Evolutionary conservation across 1,140 invertebrate species (phyloP), one percentile per base, ranked within the genome.

Genomic region (Rhagoletis zephyria): DNA sequence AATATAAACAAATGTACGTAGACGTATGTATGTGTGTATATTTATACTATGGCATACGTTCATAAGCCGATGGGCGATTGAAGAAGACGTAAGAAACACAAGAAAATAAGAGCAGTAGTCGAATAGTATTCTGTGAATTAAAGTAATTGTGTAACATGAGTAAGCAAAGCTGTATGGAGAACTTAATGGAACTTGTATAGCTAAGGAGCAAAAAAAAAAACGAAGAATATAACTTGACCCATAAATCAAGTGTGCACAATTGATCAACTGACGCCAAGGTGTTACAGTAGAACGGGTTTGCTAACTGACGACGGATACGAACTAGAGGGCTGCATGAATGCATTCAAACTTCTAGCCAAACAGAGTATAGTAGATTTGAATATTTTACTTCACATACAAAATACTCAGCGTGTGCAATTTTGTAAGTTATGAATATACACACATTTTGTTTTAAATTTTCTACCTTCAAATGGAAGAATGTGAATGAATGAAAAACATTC

Each of bases 211-310:
- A 40, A 9, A 48, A 5, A 67, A 40, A 12, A 30, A 30, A 30
- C 3, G 30, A 67, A 74, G 42, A 74, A 45, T 1, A 16, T 45
- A 74, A 74, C 42, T 74, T 74, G 67, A 74, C 67, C 67, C 67
- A 74, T 74, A 74, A 74, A 48, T 74, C 12, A 74, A 74, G 67
- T 74, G 30, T 30, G 30, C 30, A 40, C 67, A 42, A 74, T n/a
- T 45, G 12, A 74, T 45, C 12, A 42, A 74, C 67, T 74, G 67
- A 74, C 2, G 67, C 3, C 63, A 14, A 74, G 67, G 67, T 45
- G 67, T 74, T 48, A 48, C 4, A 42, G 64, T 12, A 30, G 19
- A 67, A 30, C 10, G 30, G 12, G 64, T 67, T 67, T 40, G n/a
- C 19, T 42, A 3, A 67, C 30, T 40, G 64, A 10, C 19, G 64